These are phyloP conservation scores for Panorpa germanica DNA, from an alignment of 2,888 invertebrate genomes.

Conservation along the genomic window DNA sequence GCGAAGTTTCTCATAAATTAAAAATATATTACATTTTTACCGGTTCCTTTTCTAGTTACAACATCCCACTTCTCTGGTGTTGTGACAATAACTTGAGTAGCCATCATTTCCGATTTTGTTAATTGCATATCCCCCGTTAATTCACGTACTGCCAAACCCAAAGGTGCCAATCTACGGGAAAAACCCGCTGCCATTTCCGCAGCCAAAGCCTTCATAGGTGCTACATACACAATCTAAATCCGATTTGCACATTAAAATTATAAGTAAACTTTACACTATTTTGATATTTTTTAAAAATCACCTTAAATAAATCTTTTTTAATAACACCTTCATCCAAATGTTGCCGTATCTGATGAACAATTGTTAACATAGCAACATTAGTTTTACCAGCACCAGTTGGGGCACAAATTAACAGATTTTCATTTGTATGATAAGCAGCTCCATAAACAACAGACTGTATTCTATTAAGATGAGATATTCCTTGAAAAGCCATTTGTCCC, in stretches of 20 bases:
- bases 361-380: constrained; percentile 86
- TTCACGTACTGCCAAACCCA: constrained; percentile 75
- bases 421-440: constrained; percentile 88
- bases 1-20: constrained; percentile 2
- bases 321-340: constrained; percentile 67
- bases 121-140: constrained; percentile 97
- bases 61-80: constrained; percentile 99
- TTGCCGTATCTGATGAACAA: constrained; percentile 77
- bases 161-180: constrained; percentile 51
- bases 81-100: constrained; percentile 95
- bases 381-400: constrained; percentile 99
- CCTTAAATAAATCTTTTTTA: constrained; percentile 84
- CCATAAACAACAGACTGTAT: constrained; percentile 94
- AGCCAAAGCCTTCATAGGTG: constrained; percentile 98
- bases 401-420: constrained; percentile 93
- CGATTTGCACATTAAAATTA: constrained; percentile 8
- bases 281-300: too few species aligned
- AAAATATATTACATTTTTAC: constrained; percentile 23
- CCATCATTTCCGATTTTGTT: constrained; percentile 79
- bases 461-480: constrained; percentile 69
- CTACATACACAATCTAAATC: constrained; percentile 83
- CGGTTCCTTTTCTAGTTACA: constrained; percentile 84
- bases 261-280: constrained; percentile 4
- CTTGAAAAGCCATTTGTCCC: constrained; percentile 77
- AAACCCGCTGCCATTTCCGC: constrained; percentile 97